These are phyloP conservation scores for Latheticus oryzae DNA, from an alignment of 2,888 invertebrate genomes.

Conservation along the genomic window DNA sequence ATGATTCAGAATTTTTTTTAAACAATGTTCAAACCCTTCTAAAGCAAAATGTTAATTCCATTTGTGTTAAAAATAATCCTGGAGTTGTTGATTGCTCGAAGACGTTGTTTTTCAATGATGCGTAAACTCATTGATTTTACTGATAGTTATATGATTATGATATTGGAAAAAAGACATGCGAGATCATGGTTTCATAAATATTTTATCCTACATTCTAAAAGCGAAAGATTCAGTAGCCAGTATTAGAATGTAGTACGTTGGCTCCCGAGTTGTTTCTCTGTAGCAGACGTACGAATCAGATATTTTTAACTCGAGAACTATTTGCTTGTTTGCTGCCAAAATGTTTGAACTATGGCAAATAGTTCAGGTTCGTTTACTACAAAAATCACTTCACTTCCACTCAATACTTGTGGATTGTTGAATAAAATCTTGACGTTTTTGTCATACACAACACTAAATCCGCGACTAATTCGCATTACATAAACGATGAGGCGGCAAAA, in stretches of 20 bases:
- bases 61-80: too few relatives aligned
- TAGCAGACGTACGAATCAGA: conserved; percentile 52
- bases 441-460: conserved; percentile 19
- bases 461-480: conserved; percentile 27
- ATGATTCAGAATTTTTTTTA: conserved; percentile 26
- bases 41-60: too few relatives aligned
- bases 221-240: conserved; percentile 43
- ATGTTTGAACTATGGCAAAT: conserved; percentile 64
- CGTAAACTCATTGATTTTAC: too few relatives aligned
- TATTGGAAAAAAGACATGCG: conserved; percentile 28
- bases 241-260: conserved; percentile 53
- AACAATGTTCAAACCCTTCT: neutral
- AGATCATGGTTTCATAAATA: conserved; percentile 40
- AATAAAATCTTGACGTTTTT: conserved; percentile 3
- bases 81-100: too few relatives aligned
- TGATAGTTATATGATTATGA: conserved; percentile 18
- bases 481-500: conserved; percentile 34
- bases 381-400: conserved; percentile 52
- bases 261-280: conserved; percentile 47
- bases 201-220: conserved; percentile 46
- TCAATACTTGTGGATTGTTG: neutral
- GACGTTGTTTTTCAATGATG: neutral
- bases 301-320: conserved; percentile 65
- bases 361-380: conserved; percentile 61
- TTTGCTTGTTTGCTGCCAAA: conserved; percentile 64